phyloP scores from a whole-genome alignment of 2,888 invertebrate species.

The Eilema caniola region DNA sequence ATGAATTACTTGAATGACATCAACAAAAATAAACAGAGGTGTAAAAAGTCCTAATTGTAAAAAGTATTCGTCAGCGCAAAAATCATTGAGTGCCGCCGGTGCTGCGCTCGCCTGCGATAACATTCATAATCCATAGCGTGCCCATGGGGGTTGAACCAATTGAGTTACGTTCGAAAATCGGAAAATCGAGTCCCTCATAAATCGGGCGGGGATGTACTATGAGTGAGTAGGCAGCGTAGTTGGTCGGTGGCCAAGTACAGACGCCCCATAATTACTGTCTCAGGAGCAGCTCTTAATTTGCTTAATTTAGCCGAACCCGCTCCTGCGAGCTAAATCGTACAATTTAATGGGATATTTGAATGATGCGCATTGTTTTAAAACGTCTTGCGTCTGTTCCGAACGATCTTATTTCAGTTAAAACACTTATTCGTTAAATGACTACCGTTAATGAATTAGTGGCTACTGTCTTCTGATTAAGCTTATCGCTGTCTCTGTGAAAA shows the following conservation, averaged over 20 bases:
- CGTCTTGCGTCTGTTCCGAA: slow-evolving; percentile 71
- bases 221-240: slow-evolving; percentile 54
- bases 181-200: slow-evolving; percentile 68
- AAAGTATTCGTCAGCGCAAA: slow-evolving; percentile 30
- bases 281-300: slow-evolving; percentile 84
- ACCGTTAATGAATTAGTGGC: slow-evolving; percentile 45
- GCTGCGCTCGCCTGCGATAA: slow-evolving; percentile 61
- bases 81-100: slow-evolving; percentile 55
- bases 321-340: slow-evolving; percentile 77
- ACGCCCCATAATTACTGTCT: slow-evolving; percentile 81
- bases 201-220: slow-evolving; percentile 54
- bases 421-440: slow-evolving; percentile 49
- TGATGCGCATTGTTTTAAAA: slow-evolving; percentile 81
- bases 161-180: slow-evolving; percentile 70
- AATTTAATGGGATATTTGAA: slow-evolving; percentile 83
- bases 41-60: slow-evolving; percentile 9
- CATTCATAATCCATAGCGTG: slow-evolving; percentile 71
- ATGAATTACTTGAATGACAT: neutral
- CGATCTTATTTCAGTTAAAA: slow-evolving; percentile 59
- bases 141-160: slow-evolving; percentile 68
- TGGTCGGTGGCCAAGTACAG: slow-evolving; percentile 81
- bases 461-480: slow-evolving; percentile 39
- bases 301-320: slow-evolving; percentile 80
- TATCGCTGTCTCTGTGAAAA: slow-evolving; percentile 35
- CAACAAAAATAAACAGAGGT: neutral